These are phyloP conservation scores for Diachasma alloeum DNA, from an alignment of 1,140 invertebrate species.

Conservation along the genomic window DNA sequence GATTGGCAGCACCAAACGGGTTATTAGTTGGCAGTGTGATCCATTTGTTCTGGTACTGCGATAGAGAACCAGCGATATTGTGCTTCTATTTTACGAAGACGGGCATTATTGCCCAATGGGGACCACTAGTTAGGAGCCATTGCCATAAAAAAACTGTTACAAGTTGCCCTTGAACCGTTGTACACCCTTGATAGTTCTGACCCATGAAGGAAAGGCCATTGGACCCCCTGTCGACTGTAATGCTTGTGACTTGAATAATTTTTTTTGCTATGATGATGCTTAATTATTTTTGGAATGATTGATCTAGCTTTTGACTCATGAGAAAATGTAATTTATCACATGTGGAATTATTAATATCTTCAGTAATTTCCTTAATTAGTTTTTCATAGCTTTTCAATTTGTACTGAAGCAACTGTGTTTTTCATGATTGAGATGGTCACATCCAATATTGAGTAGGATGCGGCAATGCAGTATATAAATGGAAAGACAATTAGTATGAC, in stretches of 20 bases:
- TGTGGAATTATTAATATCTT: no score
- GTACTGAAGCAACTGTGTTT: not conserved
- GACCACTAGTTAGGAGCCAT: constrained; percentile 49
- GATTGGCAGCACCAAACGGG: constrained; percentile 37
- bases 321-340: not conserved
- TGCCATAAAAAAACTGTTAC: constrained; percentile 26
- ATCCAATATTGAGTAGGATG: no score
- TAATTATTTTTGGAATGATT: constrained; percentile 45
- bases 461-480: no score
- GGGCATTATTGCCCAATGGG: constrained; percentile 62
- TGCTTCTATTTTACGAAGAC: constrained; percentile 58
- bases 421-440: no score
- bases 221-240: constrained; percentile 41
- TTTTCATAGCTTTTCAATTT: not conserved
- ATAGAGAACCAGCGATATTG: constrained; percentile 61
- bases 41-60: constrained; percentile 62
- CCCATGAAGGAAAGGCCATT: constrained; percentile 11
- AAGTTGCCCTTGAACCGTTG: constrained; percentile 9
- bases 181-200: constrained; percentile 18
- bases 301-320: not conserved
- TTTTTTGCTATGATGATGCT: constrained; percentile 51
- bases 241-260: constrained; percentile 41
- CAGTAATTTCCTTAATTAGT: no score
- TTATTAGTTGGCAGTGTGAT: constrained; percentile 60
- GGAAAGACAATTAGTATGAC: no score